Percentiles rank a stretch among this genome's conserved stretches.
These are phyloP conservation scores for Macrochelys suwanniensis DNA, from an alignment of 2,797 vertebrate genomes.

Conservation along the genomic window DNA sequence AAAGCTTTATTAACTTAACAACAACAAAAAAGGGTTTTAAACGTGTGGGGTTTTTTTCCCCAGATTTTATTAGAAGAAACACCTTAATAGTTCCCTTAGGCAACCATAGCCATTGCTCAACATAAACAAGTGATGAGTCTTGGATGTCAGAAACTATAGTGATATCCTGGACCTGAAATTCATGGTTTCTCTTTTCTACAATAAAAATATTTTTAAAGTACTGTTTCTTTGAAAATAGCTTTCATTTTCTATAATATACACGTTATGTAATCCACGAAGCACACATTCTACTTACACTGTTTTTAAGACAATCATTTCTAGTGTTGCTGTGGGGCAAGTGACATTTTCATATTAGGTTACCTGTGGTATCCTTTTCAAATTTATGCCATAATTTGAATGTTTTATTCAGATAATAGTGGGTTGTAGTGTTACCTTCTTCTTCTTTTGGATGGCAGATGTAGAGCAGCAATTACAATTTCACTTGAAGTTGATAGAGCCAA, in stretches of 20 bases:
- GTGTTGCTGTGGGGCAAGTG: neutral
- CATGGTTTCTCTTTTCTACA: slow-evolving; percentile 27
- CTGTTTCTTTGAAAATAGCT: neutral
- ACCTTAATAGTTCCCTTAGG: slow-evolving; percentile 35
- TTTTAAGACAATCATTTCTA: neutral
- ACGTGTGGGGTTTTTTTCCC: rapidly evolving
- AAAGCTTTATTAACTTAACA: slow-evolving; percentile 61
- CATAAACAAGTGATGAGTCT: slow-evolving; percentile 35
- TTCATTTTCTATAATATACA: neutral
- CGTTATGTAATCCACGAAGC: neutral
- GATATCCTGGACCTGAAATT: neutral
- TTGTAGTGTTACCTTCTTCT: neutral
- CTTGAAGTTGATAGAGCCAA: too few species aligned
- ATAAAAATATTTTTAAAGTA: neutral
- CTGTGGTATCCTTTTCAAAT: neutral
- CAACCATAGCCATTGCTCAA: slow-evolving; percentile 31
- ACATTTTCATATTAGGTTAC: neutral
- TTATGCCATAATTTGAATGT: neutral
- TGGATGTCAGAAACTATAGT: neutral
- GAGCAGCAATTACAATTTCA: too few species aligned
- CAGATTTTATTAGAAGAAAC: slow-evolving; percentile 55
- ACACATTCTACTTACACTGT: neutral
- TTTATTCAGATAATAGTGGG: neutral
- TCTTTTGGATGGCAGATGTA: too few species aligned
- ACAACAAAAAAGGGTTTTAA: slow-evolving; percentile 35